These are phyloP conservation scores for Tetragnatha versicolor DNA, from an alignment of 1,140 invertebrate genomes.

Conservation along the genomic window DNA sequence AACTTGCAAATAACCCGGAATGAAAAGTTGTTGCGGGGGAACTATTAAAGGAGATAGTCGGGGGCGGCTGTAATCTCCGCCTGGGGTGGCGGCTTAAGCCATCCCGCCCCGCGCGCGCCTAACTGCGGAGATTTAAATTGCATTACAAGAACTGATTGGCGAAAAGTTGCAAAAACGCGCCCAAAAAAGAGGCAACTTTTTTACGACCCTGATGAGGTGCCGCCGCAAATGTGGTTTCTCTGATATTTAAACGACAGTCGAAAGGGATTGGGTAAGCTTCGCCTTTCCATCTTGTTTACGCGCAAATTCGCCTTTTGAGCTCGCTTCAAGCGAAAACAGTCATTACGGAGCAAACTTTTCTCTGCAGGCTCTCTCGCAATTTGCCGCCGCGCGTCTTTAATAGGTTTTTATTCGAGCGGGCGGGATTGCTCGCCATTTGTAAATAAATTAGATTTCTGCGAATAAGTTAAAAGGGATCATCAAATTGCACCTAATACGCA, in stretches of 20 bases:
- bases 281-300: slow-evolving; percentile 52
- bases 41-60: slow-evolving; percentile 51
- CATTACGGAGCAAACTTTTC: slow-evolving; percentile 13
- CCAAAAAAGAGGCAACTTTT: background rate
- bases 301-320: slow-evolving; percentile 49
- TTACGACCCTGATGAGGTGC: slow-evolving; percentile 18
- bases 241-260: slow-evolving; percentile 49
- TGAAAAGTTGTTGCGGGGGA: slow-evolving; percentile 53
- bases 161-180: slow-evolving; percentile 40
- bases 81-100: slow-evolving; percentile 13
- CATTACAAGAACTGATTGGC: slow-evolving; percentile 54
- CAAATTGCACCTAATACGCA: background rate
- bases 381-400: background rate
- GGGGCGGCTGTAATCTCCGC: slow-evolving; percentile 27
- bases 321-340: slow-evolving; percentile 39
- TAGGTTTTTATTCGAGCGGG: background rate
- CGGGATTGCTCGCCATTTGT: slow-evolving; percentile 22
- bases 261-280: slow-evolving; percentile 44
- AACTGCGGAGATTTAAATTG: slow-evolving; percentile 52
- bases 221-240: slow-evolving; percentile 36
- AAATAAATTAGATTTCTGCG: slow-evolving; percentile 28
- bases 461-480: slow-evolving; percentile 8
- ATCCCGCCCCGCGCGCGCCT: background rate
- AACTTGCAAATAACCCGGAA: slow-evolving; percentile 49
- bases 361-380: background rate